Conservation (phyloP, 2,888 invertebrate species). For the Caenorhabditis sp. region DNA sequence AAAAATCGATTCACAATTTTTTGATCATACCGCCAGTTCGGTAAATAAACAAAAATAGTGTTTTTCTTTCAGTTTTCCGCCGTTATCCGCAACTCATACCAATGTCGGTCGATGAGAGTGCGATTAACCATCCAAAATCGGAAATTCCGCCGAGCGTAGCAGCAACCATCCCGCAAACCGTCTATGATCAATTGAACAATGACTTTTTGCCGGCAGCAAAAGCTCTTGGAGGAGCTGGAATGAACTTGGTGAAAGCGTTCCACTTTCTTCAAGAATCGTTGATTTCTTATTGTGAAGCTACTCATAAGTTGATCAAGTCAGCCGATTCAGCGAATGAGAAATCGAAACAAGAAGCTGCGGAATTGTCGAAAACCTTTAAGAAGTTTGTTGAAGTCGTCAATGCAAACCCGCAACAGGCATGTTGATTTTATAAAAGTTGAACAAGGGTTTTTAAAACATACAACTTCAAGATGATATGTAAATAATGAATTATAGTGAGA, state of each 20-base stretch:
- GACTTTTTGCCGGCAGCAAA: conserved; percentile 51
- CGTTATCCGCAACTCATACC: conserved; percentile 22
- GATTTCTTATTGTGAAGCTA: conserved; percentile 34
- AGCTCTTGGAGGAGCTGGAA: conserved; percentile 38
- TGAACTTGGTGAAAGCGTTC: conserved; percentile 37
- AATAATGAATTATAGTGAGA: too few relatives aligned
- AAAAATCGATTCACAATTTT: background rate
- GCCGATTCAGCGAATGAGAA: conserved; percentile 32
- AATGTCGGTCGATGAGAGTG: conserved; percentile 43
- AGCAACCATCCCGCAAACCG: conserved; percentile 32
- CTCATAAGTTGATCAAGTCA: conserved; percentile 36
- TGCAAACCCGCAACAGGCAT: conserved; percentile 35
- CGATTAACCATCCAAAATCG: conserved; percentile 12
- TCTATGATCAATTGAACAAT: conserved; percentile 39
- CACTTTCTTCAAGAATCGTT: conserved; percentile 36
- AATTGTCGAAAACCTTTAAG: conserved; percentile 32
- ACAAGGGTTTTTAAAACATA: too few relatives aligned
- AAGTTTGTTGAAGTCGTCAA: conserved; percentile 38
- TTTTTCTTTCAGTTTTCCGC: conserved; percentile 26
- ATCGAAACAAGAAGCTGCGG: conserved; percentile 26
- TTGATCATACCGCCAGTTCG: background rate
- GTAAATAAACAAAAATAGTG: too few relatives aligned
- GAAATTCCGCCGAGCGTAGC: conserved; percentile 28
- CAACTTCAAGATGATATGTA: too few relatives aligned
- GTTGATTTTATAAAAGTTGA: background rate